phyloP scores from a whole-genome alignment of 2,888 invertebrate species.

The Eristalis intricaria region DNA sequence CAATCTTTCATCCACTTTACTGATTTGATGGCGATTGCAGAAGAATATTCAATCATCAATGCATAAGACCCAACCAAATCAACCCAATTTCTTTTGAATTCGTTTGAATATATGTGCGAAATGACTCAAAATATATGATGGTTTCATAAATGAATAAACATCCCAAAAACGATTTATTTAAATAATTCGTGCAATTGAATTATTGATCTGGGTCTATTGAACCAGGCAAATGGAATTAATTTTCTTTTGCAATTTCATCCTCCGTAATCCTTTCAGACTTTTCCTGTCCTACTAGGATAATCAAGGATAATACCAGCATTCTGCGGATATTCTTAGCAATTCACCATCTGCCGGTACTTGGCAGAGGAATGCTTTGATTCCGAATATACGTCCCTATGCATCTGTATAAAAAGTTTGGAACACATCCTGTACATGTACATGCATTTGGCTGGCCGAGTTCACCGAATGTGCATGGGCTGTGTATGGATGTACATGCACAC shows the following conservation, averaged over 20 bases:
- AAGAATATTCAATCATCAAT: no score
- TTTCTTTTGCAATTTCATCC: not conserved
- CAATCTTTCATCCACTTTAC: no score
- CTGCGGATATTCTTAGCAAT: conserved; percentile 33
- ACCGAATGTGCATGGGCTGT: not conserved
- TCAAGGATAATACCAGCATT: conserved; percentile 14
- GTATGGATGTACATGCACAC: not conserved
- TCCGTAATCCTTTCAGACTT: not conserved
- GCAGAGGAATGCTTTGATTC: conserved; percentile 24
- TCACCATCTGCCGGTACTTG: conserved; percentile 25
- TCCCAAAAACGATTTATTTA: not conserved
- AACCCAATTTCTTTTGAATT: no score
- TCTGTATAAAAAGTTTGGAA: not conserved
- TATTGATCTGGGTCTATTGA: not conserved
- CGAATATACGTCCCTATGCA: not conserved
- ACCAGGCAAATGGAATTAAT: not conserved
- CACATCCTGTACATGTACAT: not conserved
- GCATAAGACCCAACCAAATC: no score
- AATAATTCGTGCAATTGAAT: not conserved
- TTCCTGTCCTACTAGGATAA: not conserved
- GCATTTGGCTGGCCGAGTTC: not conserved
- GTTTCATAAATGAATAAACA: no score
- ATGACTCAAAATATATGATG: no score
- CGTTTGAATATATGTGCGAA: no score
- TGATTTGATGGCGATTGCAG: no score